phyloP scores from a whole-genome alignment of 1,140 invertebrate genomes.

The Cotesia glomerata region DNA sequence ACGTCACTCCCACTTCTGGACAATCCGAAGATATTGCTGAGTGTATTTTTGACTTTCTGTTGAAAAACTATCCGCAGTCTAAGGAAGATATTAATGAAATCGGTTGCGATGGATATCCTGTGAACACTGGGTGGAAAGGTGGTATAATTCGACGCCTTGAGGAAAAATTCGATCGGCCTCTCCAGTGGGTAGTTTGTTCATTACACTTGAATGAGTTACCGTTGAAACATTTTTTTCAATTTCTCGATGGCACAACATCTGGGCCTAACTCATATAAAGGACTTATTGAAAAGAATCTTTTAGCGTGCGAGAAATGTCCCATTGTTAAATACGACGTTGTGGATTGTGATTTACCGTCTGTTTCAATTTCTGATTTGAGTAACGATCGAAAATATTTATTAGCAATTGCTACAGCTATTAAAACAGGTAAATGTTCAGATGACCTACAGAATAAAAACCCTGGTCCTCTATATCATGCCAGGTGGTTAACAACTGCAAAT shows the following conservation, averaged over 20 bases:
- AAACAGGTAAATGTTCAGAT: constrained; percentile 33
- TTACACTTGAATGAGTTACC: constrained; percentile 46
- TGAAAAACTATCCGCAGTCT: background rate
- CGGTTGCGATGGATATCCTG: constrained; percentile 46
- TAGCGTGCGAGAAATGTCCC: constrained; percentile 33
- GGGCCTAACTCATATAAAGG: constrained; percentile 39
- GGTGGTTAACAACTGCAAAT: constrained; percentile 5
- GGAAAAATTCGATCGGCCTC: constrained; percentile 29
- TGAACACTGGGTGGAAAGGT: constrained; percentile 44
- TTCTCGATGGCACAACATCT: constrained; percentile 39
- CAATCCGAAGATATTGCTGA: constrained; percentile 15
- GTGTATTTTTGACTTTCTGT: background rate
- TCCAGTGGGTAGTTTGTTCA: constrained; percentile 42
- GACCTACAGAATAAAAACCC: constrained; percentile 36
- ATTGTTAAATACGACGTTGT: constrained; percentile 29
- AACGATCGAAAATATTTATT: constrained; percentile 42
- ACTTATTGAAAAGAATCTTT: constrained; percentile 35
- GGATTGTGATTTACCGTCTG: constrained; percentile 20
- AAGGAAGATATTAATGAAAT: constrained; percentile 3
- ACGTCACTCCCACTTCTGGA: constrained; percentile 30
- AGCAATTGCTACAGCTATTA: constrained; percentile 35
- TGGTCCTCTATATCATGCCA: background rate
- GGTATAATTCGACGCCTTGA: constrained; percentile 39
- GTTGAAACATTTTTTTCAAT: constrained; percentile 41
- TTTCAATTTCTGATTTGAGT: constrained; percentile 30